A percentile compares a stretch with the other conserved stretches of the same genome.
These are phyloP conservation scores for Geodia barretti DNA, from an alignment of 37 sponge, comb jelly and placozoan species.

Conservation along the genomic window DNA sequence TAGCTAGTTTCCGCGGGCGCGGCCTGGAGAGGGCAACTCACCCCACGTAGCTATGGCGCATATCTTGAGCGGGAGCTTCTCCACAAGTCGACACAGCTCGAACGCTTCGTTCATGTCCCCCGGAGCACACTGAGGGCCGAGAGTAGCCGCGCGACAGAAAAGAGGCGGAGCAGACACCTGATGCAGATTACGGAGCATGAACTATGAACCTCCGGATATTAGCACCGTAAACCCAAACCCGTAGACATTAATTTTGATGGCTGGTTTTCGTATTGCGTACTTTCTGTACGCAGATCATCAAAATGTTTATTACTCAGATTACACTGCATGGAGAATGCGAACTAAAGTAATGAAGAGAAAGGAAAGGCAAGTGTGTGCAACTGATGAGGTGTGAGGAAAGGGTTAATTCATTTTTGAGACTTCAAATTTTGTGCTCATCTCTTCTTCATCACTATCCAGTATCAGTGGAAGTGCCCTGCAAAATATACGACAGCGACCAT, in stretches of 20 bases:
- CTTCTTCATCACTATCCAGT: constrained; percentile 70
- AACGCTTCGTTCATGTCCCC: constrained; percentile 44
- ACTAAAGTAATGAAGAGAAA: too few species aligned
- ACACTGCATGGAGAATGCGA: too few species aligned
- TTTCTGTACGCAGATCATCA: too few species aligned
- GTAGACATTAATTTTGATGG: neutral
- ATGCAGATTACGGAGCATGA: neutral
- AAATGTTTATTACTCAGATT: too few species aligned
- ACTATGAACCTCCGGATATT: neutral
- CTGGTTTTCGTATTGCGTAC: too few species aligned
- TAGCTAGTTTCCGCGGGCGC: too few species aligned
- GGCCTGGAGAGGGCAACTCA: too few species aligned
- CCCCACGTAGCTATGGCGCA: constrained; percentile 53
- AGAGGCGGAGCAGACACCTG: neutral
- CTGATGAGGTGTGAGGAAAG: too few species aligned
- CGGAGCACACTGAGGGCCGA: too few species aligned
- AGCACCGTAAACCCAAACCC: neutral
- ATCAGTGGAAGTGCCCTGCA: constrained; percentile 46
- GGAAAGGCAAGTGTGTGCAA: too few species aligned
- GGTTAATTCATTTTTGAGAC: constrained; percentile 68
- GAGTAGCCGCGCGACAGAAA: too few species aligned
- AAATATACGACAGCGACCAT: neutral
- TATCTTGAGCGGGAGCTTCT: constrained; percentile 50
- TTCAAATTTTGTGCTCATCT: constrained; percentile 70
- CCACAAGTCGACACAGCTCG: constrained; percentile 27